phyloP scores from a whole-genome alignment of 2,797 vertebrate species.

The Oophaga sylvatica region DNA sequence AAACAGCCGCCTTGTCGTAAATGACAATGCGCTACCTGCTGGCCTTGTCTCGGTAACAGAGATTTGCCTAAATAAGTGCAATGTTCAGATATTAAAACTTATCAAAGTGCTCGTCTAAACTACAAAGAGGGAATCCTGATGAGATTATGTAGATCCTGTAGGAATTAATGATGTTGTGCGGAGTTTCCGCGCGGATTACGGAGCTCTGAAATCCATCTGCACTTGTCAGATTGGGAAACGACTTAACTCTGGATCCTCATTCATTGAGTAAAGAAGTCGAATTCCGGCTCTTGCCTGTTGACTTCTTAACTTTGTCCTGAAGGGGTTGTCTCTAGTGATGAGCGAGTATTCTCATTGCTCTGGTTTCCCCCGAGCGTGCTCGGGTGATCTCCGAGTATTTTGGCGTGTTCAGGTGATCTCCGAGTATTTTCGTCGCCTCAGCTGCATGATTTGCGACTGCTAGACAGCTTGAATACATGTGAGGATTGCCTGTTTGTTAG shows the following conservation, averaged over 20 bases:
- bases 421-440: too few species aligned
- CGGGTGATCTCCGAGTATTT: too few species aligned
- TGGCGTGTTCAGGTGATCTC: too few species aligned
- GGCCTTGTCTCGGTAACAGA: constrained; percentile 22
- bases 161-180: neutral
- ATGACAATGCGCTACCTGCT: constrained; percentile 47
- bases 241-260: constrained; percentile 64
- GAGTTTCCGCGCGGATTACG: constrained; percentile 8
- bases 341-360: too few species aligned
- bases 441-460: too few species aligned
- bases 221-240: constrained; percentile 63
- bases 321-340: neutral
- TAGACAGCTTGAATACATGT: too few species aligned
- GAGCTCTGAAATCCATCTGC: constrained; percentile 39
- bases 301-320: neutral
- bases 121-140: neutral
- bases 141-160: constrained; percentile 25
- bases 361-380: too few species aligned
- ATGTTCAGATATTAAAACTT: constrained; percentile 10
- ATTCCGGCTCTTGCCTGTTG: constrained; percentile 65
- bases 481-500: too few species aligned
- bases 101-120: constrained; percentile 40
- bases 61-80: constrained; percentile 45
- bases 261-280: constrained; percentile 69
- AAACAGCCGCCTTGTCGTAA: constrained; percentile 15